A percentile compares a stretch with the other conserved stretches of the same genome.
Evolutionary conservation across 2,888 invertebrate genomes (phyloP).

Genomic region (Caenorhabditis parvicauda): DNA sequence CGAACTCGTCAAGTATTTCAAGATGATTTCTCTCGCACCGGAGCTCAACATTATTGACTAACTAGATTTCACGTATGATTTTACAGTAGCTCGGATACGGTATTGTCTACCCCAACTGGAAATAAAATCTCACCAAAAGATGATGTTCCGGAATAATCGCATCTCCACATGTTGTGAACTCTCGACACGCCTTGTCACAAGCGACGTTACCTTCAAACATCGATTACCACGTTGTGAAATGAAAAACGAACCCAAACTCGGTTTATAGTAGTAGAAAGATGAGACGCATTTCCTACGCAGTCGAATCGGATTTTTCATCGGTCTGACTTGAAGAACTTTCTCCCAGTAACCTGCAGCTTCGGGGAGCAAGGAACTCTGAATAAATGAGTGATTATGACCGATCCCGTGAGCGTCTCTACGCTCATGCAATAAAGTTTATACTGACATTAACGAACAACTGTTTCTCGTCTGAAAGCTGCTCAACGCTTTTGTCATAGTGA

Average conservation of each 20-base stretch:
- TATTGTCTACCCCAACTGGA: neutral
- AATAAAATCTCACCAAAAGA: slow-evolving; percentile 86
- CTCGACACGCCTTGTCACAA: slow-evolving; percentile 60
- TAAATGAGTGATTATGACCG: neutral
- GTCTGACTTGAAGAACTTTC: slow-evolving; percentile 33
- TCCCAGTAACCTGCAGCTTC: slow-evolving; percentile 51
- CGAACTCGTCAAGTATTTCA: too few species aligned
- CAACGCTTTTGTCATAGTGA: slow-evolving; percentile 41
- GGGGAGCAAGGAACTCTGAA: slow-evolving; percentile 36
- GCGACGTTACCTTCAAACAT: too few species aligned
- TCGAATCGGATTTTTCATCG: slow-evolving; percentile 24
- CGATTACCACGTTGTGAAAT: too few species aligned
- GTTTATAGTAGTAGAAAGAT: slow-evolving; percentile 36
- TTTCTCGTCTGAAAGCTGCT: slow-evolving; percentile 28
- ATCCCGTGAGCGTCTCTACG: too few species aligned
- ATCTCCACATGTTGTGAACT: slow-evolving; percentile 87
- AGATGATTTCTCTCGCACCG: too few species aligned
- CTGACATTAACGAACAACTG: slow-evolving; percentile 39
- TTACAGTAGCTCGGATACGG: neutral
- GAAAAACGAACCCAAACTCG: too few species aligned
- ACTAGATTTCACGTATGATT: too few species aligned
- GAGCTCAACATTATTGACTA: too few species aligned
- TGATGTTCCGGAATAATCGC: slow-evolving; percentile 88
- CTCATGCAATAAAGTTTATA: neutral
- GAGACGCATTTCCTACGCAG: slow-evolving; percentile 41